These are phyloP conservation scores for Drosophila obscura DNA, from an alignment of 1,140 invertebrate genomes.

Conservation along the genomic window DNA sequence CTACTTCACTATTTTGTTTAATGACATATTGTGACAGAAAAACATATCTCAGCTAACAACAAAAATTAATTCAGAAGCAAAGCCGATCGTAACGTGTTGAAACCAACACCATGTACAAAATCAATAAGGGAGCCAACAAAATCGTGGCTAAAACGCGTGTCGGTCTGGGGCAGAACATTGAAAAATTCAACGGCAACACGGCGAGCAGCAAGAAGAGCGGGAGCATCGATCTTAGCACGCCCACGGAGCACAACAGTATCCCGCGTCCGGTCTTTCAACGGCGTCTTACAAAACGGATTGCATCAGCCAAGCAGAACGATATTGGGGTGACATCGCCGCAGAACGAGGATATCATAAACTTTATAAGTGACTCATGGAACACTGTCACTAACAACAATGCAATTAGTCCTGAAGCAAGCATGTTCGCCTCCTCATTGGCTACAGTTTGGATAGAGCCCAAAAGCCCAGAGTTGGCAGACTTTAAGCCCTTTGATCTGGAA, in stretches of 20 bases:
- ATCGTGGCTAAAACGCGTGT: slow-evolving; percentile 92
- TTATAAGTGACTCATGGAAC: slow-evolving; percentile 83
- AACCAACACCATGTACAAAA: slow-evolving; percentile 89
- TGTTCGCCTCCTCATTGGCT: slow-evolving; percentile 56
- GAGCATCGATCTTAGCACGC: slow-evolving; percentile 71
- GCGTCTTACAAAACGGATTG: slow-evolving; percentile 70
- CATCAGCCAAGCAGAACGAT: slow-evolving; percentile 76
- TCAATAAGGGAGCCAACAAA: slow-evolving; percentile 93
- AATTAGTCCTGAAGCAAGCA: slow-evolving; percentile 58
- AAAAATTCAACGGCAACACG: slow-evolving; percentile 82
- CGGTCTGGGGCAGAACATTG: slow-evolving; percentile 85
- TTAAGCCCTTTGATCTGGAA: slow-evolving; percentile 93
- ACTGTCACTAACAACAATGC: slow-evolving; percentile 75
- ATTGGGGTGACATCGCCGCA: slow-evolving; percentile 82
- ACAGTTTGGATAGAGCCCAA: slow-evolving; percentile 90
- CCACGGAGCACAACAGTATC: slow-evolving; percentile 76
- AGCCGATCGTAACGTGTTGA: neutral
- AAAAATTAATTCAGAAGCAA: slow-evolving; percentile 8
- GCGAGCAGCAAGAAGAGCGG: slow-evolving; percentile 68
- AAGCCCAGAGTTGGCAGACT: slow-evolving; percentile 88
- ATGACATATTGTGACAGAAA: slow-evolving; percentile 15
- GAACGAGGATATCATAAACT: slow-evolving; percentile 85
- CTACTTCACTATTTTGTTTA: too few relatives aligned
- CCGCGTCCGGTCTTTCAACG: slow-evolving; percentile 84
- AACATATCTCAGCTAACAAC: slow-evolving; percentile 6